Evolutionary conservation across 1,140 invertebrate species (phyloP).

Genomic region (Drosophila chauvacae): DNA sequence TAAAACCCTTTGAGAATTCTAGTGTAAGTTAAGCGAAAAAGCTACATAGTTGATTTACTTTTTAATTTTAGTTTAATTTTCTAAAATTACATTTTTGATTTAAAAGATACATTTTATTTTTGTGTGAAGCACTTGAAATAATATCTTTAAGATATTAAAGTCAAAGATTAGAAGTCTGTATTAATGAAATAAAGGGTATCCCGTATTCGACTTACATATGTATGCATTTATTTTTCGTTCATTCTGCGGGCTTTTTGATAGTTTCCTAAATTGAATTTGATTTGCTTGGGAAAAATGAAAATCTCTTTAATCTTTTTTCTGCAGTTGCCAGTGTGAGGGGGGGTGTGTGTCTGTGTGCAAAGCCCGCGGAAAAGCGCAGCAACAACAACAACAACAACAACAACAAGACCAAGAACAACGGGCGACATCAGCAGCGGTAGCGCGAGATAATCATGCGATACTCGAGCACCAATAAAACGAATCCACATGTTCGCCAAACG

Average conservation of each 20-base stretch:
- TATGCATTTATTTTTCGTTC: not conserved
- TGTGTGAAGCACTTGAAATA: no score
- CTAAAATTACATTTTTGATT: no score
- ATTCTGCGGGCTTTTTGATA: conserved; percentile 17
- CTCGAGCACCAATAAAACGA: conserved; percentile 79
- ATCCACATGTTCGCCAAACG: conserved; percentile 70
- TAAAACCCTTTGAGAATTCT: not conserved
- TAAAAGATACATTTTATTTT: no score
- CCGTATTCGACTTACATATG: not conserved
- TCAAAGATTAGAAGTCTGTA: not conserved
- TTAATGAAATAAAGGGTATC: not conserved
- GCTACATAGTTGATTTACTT: no score
- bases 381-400: conserved; percentile 39
- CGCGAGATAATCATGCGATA: conserved; percentile 78
- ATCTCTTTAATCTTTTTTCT: conserved; percentile 1
- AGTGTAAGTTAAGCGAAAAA: not conserved
- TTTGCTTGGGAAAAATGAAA: conserved; percentile 42
- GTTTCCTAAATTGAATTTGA: conserved; percentile 33
- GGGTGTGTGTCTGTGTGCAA: conserved; percentile 13
- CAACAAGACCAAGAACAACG: conserved; percentile 10
- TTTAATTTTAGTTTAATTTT: no score
- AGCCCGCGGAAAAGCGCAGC: conserved; percentile 65
- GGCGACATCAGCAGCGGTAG: conserved; percentile 39
- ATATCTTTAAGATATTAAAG: no score
- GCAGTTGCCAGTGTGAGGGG: not conserved